These are phyloP conservation scores for Aphrophora alni DNA, from an alignment of 2,888 invertebrate species.

Conservation along the genomic window DNA sequence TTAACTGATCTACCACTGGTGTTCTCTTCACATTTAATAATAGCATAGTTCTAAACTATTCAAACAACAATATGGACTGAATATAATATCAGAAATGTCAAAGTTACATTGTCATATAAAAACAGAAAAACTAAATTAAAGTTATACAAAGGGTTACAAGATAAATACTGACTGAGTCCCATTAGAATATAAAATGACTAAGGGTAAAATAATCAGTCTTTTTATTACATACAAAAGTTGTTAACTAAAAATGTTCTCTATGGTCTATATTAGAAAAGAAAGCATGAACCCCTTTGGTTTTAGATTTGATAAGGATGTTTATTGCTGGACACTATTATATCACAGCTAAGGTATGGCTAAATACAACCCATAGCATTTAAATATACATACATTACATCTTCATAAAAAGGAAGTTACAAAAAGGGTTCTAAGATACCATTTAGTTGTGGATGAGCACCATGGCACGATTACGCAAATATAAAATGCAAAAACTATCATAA, in stretches of 20 bases:
- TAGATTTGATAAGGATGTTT: neutral
- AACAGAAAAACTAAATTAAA: neutral
- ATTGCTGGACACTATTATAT: neutral
- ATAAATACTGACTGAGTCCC: neutral
- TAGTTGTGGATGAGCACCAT: slow-evolving; percentile 23
- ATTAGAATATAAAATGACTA: neutral
- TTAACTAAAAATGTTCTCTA: neutral
- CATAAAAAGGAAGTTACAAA: slow-evolving; percentile 17
- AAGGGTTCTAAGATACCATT: slow-evolving; percentile 26
- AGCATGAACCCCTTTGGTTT: neutral
- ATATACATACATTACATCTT: neutral
- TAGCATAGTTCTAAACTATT: neutral
- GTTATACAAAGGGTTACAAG: neutral
- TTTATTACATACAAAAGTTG: neutral
- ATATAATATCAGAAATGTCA: neutral
- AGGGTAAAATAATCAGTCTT: slow-evolving; percentile 1
- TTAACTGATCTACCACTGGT: slow-evolving; percentile 6
- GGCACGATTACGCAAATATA: neutral
- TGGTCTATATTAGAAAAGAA: neutral
- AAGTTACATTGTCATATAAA: neutral
- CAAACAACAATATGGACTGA: neutral
- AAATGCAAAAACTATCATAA: neutral
- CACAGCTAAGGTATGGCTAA: slow-evolving; percentile 1
- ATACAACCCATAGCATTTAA: neutral
- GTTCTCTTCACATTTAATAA: neutral